A percentile compares a stretch with the other conserved stretches of the same genome.
These are phyloP conservation scores for Melanotaenia parkinsoni DNA, from an alignment of 2,797 vertebrate genomes.

Conservation along the genomic window DNA sequence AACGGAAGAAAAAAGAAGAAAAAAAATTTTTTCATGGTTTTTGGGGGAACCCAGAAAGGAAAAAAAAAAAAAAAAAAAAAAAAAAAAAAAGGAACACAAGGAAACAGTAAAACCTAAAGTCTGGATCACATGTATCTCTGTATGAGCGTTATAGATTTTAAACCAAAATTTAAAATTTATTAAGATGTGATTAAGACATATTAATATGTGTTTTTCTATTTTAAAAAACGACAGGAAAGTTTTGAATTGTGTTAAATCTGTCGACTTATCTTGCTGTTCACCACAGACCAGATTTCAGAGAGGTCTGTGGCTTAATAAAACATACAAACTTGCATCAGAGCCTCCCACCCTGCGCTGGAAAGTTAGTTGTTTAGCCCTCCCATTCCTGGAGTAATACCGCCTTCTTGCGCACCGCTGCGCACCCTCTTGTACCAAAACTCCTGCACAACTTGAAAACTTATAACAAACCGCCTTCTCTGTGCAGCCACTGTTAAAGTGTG, in stretches of 20 bases:
- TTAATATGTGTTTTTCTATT: too few species aligned
- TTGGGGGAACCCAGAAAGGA: too few species aligned
- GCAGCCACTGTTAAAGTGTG: conserved; percentile 21
- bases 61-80: too few species aligned
- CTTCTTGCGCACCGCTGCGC: conserved; percentile 37
- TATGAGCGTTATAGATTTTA: neutral
- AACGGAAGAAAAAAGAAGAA: too few species aligned
- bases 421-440: conserved; percentile 55
- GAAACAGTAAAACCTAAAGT: neutral
- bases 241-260: neutral
- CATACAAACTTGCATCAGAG: neutral
- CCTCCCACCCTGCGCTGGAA: conserved; percentile 20
- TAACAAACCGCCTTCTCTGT: conserved; percentile 49
- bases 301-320: neutral
- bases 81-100: too few species aligned
- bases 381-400: conserved; percentile 53
- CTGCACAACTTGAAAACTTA: conserved; percentile 56
- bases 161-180: neutral
- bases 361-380: conserved; percentile 67
- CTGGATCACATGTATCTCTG: neutral
- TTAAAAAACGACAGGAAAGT: neutral
- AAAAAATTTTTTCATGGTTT: too few species aligned
- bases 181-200: too few species aligned
- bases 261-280: neutral
- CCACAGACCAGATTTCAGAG: neutral